Percentiles rank a stretch among this genome's conserved stretches.
phyloP scores from a whole-genome alignment of 2,888 invertebrate species.

The Phasia obesa region DNA sequence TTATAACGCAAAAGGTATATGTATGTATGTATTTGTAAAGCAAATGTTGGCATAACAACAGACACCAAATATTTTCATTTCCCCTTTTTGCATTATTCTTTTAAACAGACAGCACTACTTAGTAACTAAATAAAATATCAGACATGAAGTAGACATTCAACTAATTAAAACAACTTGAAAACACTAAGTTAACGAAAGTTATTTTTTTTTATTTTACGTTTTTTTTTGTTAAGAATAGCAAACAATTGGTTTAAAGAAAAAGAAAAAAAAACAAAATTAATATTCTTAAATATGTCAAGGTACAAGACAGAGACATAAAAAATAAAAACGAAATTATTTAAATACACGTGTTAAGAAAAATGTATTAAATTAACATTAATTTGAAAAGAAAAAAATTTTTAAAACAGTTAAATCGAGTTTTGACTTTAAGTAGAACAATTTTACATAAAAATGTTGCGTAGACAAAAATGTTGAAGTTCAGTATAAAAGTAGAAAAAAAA shows the following conservation, averaged over 20 bases:
- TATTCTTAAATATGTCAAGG: background rate
- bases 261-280: background rate
- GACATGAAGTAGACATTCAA: background rate
- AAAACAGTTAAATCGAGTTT: too few relatives aligned
- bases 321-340: background rate
- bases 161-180: background rate
- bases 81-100: background rate
- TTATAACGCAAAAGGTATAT: too few relatives aligned
- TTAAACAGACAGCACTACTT: background rate
- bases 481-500: too few relatives aligned
- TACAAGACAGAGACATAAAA: background rate
- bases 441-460: too few relatives aligned
- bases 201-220: background rate
- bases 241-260: background rate
- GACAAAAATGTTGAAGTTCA: too few relatives aligned
- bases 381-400: background rate
- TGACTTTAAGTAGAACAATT: too few relatives aligned
- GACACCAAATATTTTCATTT: background rate
- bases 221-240: background rate
- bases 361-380: background rate
- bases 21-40: too few relatives aligned
- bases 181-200: background rate
- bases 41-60: background rate
- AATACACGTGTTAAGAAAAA: background rate
- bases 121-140: background rate